phyloP scores from a whole-genome alignment of 2,797 vertebrate genomes.

The Ptychobarbus kaznakovi region DNA sequence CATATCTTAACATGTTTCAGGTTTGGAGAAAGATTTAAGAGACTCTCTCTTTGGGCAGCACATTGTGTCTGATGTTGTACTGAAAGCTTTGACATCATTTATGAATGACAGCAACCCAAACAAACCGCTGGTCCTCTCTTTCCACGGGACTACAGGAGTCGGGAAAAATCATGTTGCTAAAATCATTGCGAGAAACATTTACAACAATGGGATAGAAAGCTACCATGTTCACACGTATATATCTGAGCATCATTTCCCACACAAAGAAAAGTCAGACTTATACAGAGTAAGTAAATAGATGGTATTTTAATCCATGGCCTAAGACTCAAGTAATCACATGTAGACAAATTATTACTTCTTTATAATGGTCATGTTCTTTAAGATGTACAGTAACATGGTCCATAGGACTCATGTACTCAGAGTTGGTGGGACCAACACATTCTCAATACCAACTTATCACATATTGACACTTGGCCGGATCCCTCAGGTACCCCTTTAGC shows the following conservation, averaged over 20 bases:
- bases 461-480: too few relatives aligned
- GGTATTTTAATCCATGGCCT: not conserved
- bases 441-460: too few relatives aligned
- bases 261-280: fast-evolving
- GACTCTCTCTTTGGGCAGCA: not conserved
- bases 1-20: not conserved
- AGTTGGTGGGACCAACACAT: too few relatives aligned
- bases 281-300: not conserved
- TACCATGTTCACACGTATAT: not conserved
- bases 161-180: slow-evolving; percentile 2
- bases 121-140: not conserved
- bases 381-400: too few relatives aligned
- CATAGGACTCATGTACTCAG: too few relatives aligned
- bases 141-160: not conserved
- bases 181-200: slow-evolving; percentile 20
- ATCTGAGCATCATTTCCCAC: not conserved
- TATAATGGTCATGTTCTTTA: too few relatives aligned
- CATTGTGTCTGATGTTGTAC: not conserved
- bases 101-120: not conserved
- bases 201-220: not conserved
- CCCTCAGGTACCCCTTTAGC: not conserved
- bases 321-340: too few relatives aligned
- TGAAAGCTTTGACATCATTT: not conserved
- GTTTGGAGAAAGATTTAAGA: not conserved
- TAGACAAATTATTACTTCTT: too few relatives aligned